Percentiles rank a stretch among this genome's conserved stretches.
Evolutionary conservation across 2,888 invertebrate genomes (phyloP).

Genomic region (Dynastes grantii): DNA sequence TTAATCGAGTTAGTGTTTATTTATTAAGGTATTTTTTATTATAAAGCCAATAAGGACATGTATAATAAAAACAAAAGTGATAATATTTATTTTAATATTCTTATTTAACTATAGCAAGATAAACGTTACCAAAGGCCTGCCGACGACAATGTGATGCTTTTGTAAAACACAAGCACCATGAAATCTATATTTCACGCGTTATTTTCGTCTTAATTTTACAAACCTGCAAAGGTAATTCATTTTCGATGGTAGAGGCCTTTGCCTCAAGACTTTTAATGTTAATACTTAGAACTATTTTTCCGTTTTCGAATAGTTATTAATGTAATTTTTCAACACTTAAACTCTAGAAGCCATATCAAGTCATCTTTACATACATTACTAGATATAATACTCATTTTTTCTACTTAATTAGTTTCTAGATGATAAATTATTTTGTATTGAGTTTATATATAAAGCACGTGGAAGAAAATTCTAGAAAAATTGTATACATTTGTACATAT

Average conservation of each 20-base stretch:
- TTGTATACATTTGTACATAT: slow-evolving; percentile 59
- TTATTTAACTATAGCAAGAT: slow-evolving; percentile 26
- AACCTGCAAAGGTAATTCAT: slow-evolving; percentile 7
- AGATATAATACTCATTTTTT: slow-evolving; percentile 51
- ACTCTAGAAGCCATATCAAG: slow-evolving; percentile 51
- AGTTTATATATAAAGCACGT: slow-evolving; percentile 47
- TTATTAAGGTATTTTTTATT: slow-evolving; percentile 39
- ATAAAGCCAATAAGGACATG: neutral
- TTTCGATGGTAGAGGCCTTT: slow-evolving; percentile 25
- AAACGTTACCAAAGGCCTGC: slow-evolving; percentile 39
- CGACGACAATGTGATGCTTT: slow-evolving; percentile 24
- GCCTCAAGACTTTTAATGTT: slow-evolving; percentile 42
- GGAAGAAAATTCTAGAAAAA: slow-evolving; percentile 54
- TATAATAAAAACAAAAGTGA: slow-evolving; percentile 36
- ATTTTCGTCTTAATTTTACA: slow-evolving; percentile 11
- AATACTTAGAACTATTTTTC: neutral
- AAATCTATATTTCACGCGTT: slow-evolving; percentile 12
- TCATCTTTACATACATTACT: slow-evolving; percentile 48
- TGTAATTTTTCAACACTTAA: slow-evolving; percentile 40
- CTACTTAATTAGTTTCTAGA: slow-evolving; percentile 41
- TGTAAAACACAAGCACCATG: neutral
- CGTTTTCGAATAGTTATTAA: slow-evolving; percentile 27
- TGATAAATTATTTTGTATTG: slow-evolving; percentile 49
- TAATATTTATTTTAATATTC: slow-evolving; percentile 42
- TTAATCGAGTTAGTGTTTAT: slow-evolving; percentile 28